These are phyloP conservation scores for Otis tarda DNA, from an alignment of 2,113 vertebrate genomes.

Conservation along the genomic window DNA sequence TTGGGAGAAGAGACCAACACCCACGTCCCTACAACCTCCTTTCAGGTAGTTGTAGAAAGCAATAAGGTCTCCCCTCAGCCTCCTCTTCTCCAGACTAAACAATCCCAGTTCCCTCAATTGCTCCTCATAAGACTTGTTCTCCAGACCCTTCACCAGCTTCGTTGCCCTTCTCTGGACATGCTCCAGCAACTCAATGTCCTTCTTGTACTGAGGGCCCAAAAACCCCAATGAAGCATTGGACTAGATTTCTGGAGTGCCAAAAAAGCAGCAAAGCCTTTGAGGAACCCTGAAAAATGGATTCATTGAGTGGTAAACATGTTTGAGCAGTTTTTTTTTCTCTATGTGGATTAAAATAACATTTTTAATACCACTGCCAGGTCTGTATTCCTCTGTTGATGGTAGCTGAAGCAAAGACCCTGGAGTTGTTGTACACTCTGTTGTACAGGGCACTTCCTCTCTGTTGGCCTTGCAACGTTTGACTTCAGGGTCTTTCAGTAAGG, in stretches of 20 bases:
- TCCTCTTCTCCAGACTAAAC: too few species aligned
- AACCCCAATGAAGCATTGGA: not conserved
- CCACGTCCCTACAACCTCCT: too few species aligned
- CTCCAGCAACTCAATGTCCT: too few species aligned
- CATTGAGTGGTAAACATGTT: not conserved
- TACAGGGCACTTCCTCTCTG: not conserved
- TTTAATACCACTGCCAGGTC: not conserved
- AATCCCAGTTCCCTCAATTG: too few species aligned
- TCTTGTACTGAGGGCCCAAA: too few species aligned
- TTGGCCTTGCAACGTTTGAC: not conserved
- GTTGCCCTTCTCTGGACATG: too few species aligned
- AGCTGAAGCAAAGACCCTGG: not conserved
- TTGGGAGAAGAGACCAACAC: too few species aligned
- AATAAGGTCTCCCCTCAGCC: too few species aligned
- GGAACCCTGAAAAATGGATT: not conserved
- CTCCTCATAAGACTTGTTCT: too few species aligned
- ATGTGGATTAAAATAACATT: not conserved
- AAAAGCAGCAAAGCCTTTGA: not conserved
- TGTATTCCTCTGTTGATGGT: not conserved
- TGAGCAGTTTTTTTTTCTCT: not conserved
- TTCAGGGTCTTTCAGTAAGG: not conserved
- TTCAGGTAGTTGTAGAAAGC: too few species aligned
- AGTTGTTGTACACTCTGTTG: rapidly evolving
- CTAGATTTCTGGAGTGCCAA: not conserved
- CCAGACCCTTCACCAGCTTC: too few species aligned